Base-by-base conservation (phyloP, 2,888 invertebrate genomes). In the Trissoscelio sp. region DNA sequence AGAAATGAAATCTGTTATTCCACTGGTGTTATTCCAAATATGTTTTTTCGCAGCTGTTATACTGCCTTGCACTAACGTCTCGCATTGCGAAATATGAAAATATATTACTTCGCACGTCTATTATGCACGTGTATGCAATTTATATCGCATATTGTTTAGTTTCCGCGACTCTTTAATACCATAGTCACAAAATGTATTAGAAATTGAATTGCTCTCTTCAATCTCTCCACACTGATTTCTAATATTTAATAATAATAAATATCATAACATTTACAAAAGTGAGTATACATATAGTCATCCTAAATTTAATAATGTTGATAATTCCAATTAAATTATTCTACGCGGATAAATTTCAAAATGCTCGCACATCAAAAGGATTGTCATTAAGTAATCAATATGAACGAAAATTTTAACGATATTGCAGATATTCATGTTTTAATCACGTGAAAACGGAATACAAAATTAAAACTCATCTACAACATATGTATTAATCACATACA, bases 21-120 rank as follows among this genome's bases (percentile, higher is more conserved):
- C 28, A 14, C 44, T 44, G 9, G 42, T 60, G 28, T 42, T 44
- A 62, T 31, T 16, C 22, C 60, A 62, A 62, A 46, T 44, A 39
- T 24, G 60, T 62, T 62, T 62, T 62, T 46, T 16, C 60, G 60
- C 46, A 62, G 62, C 62, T 62, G 46, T 34, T 62, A 62, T 62
- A 62, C 46, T 31, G 62, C 18, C 34, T 18, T 62, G 34, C 46
- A 20, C 31, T 34, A 62, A 62, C 34, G 20, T 46, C 46, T 42
- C 46, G 20, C 46, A 18, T 16, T 46, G 46, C 46, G 24, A 62
- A 62, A 62, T 62, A 62, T 48, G 46, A 62, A 46, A 48, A 60
- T 12, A 62, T 46, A 46, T 48, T 58, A 58, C 58, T 58, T 58
- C 39, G 62, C 62, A 46, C 46, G 34, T 46, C 31, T 62, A 62